Conservation (phyloP, 2,888 invertebrate species). For the Temnothorax ravouxi region DNA sequence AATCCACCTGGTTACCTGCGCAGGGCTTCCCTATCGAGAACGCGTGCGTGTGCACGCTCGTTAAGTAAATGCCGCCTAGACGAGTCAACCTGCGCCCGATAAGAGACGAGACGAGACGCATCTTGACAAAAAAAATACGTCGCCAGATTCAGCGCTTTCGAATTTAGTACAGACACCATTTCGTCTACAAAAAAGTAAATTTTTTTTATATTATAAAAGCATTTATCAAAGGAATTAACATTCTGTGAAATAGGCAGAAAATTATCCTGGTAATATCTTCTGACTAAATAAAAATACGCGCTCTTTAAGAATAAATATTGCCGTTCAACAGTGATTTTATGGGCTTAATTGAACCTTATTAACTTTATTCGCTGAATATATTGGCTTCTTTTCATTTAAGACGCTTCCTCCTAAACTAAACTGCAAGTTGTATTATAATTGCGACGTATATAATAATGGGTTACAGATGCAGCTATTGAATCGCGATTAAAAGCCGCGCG, state of each 20-base stretch:
- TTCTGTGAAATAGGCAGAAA: neutral
- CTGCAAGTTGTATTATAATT: constrained; percentile 9
- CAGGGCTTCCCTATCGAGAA: neutral
- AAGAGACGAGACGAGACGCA: neutral
- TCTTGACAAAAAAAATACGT: neutral
- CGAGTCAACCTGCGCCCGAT: neutral
- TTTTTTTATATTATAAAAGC: neutral
- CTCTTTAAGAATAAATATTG: neutral
- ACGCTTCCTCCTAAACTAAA: neutral
- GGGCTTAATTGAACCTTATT: neutral
- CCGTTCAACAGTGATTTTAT: neutral
- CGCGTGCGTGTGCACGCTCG: neutral
- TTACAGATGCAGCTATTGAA: constrained; percentile 20
- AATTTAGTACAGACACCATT: neutral
- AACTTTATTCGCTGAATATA: neutral
- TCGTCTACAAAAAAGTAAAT: neutral
- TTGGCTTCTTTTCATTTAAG: neutral
- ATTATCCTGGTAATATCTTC: neutral
- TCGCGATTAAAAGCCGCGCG: neutral
- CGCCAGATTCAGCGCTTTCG: neutral
- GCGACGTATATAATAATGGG: constrained; percentile 26
- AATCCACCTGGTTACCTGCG: constrained; percentile 2
- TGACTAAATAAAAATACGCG: neutral
- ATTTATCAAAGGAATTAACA: constrained; percentile 1
- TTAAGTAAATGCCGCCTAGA: constrained; percentile 11